Evolutionary conservation across 2,113 vertebrate species (phyloP), one percentile per base, ranked within the genome.

Genomic region (Bubo bubo): DNA sequence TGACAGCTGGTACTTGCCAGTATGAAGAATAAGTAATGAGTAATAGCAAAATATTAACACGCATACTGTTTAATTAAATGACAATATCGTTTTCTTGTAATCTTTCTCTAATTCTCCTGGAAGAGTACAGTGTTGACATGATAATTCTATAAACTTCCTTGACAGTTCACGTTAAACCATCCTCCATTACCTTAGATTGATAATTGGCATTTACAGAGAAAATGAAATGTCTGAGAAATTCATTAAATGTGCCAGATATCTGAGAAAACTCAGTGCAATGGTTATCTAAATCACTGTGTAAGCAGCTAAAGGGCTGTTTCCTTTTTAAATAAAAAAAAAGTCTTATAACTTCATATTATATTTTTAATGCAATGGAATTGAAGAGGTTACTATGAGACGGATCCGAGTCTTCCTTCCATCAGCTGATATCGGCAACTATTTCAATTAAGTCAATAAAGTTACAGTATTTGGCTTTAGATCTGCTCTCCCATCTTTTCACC

Each of bases 91-190:
- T 98, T 97, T 94, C 95, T 92, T 96, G 94, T 97, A 97, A 97
- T 96, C 92, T 97, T 93, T 96, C 94, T 94, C 88, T 96, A 96
- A 91, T 81, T 94, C 67, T 94, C 84, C 91, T 97, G 93, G 95
- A 97, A 97, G 94, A 94, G 87, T 81, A 95, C 66, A 94, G 90
- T 82, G 86, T 95, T 97, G 97, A 97, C 96, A 94, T 1, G 88
- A 86, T 97, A 96, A 98, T 98, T 98, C 97, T 95, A 97, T 97
- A 96, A 98, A 98, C 95, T 97, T 98, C 92, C 86, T 94, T 97
- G 97, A 97, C 94, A 97, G 95, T 97, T 97, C 92, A 95, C 32
- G 91, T 98, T 98, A 96, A 93, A 97, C 90, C 93, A 93, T 75
- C 79, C 45, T 97, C 95, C 84, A 94, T 96, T 97, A 95, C 63